Evolutionary conservation across 2,797 vertebrate species (phyloP), one percentile per base, ranked within the genome.

Genomic region (Macrochelys suwanniensis): DNA sequence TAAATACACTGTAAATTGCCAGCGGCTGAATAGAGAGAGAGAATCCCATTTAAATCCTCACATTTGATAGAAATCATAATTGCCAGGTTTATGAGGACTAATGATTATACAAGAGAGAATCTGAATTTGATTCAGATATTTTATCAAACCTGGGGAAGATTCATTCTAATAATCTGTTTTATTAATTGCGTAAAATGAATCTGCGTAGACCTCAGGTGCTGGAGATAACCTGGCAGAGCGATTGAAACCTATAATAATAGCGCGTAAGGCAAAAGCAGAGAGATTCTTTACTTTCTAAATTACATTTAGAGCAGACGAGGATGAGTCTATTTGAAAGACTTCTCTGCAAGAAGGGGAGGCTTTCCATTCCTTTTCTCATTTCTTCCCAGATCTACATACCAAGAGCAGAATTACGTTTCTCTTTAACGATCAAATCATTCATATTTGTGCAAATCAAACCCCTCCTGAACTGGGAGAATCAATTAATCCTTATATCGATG

Each of bases 81-180:
- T 17, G 87, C 74, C 65, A 68, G 68, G 23, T 59, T 76, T 85
- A 65, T 88, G 77, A 68, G 49, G 47, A 65, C 78, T 51, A 56
- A 88, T 54, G 65, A 80, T 13, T 9, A 42, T 68, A 59, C 56
- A 94, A 89, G 49, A 84, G 89, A 80, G 86, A 92, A 95, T 95
- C 61, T 91, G 79, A 80, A 61, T 87, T 83, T 82, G 47, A 65
- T 88, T 37, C 9, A 53, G 65, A 76, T 84, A 68, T 0, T 94
- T 90, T 76, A 90, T 25, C 42, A 89, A 88, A 88, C 26, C 51
- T 94, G 71, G 51, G 92, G 90, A 92, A 82, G 57, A 85, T 16
- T 4, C 17, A 9, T 88, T 74, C 45, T 47, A 17, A 54, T 10
- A 49, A 6, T 79, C 23, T 84, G 2, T 91, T 89, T 90, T 51